Conservation (phyloP, 2,113 vertebrate genomes). For the Tauraco erythrolophus region DNA sequence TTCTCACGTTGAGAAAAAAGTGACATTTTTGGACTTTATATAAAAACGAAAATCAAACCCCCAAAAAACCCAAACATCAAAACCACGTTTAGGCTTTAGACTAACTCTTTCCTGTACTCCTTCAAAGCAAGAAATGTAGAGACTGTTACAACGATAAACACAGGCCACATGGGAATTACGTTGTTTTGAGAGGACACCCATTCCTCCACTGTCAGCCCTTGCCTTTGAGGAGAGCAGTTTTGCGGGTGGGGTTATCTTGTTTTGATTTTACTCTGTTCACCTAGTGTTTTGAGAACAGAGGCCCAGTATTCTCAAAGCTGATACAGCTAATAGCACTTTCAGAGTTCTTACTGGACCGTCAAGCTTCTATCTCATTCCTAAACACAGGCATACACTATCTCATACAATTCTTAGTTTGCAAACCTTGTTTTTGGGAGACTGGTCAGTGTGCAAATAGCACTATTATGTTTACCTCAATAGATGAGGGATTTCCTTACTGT, state of each 20-base stretch:
- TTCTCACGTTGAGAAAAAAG: not conserved
- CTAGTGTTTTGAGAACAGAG: not conserved
- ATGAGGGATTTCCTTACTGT: slow-evolving; percentile 19
- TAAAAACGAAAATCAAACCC: not conserved
- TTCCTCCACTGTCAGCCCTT: not conserved
- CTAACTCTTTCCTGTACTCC: not conserved
- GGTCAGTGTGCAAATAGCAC: not conserved
- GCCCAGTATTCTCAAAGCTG: not conserved
- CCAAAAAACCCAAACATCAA: not conserved
- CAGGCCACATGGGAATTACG: accelerated
- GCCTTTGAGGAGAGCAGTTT: not conserved
- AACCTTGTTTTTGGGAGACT: not conserved
- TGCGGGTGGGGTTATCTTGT: not conserved
- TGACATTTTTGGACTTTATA: not conserved
- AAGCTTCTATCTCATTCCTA: not conserved
- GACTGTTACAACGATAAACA: not conserved
- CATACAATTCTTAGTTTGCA: not conserved
- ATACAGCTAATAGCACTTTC: not conserved
- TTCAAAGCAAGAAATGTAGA: not conserved
- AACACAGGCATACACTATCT: not conserved
- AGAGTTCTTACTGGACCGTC: not conserved
- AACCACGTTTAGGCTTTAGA: not conserved
- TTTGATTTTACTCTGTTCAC: not conserved
- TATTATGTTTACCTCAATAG: not conserved
- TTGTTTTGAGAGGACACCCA: not conserved